phyloP scores from a whole-genome alignment of 23 tunicate species.

The Corella eumyota region DNA sequence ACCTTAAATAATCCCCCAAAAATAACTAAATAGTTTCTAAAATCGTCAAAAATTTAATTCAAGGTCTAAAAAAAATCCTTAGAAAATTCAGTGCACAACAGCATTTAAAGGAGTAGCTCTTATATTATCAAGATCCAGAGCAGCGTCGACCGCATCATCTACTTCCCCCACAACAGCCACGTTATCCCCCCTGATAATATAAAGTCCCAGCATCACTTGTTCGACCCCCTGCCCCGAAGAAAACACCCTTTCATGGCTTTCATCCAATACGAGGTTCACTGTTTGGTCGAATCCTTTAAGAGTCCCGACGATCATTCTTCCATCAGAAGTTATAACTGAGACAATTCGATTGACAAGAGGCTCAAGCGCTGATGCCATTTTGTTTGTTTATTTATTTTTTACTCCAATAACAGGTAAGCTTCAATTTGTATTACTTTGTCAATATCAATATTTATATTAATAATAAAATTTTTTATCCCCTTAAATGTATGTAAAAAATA shows the following conservation, averaged over 20 bases:
- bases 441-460: too few relatives aligned
- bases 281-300: slow-evolving; percentile 96
- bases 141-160: slow-evolving; percentile 81
- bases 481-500: too few relatives aligned
- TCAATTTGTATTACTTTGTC: too few relatives aligned
- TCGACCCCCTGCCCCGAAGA: slow-evolving; percentile 91
- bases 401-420: too few relatives aligned
- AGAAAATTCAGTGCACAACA: slow-evolving; percentile 48
- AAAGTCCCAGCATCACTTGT: slow-evolving; percentile 86
- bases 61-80: too few relatives aligned
- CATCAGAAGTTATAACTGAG: slow-evolving; percentile 82
- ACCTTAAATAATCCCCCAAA: too few relatives aligned
- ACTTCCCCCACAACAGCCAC: slow-evolving; percentile 94
- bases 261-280: slow-evolving; percentile 74
- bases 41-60: too few relatives aligned
- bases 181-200: slow-evolving; percentile 91
- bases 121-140: slow-evolving; percentile 78
- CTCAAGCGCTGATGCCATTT: slow-evolving; percentile 67
- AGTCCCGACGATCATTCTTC: slow-evolving; percentile 87
- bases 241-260: slow-evolving; percentile 94
- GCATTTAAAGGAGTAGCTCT: slow-evolving; percentile 88
- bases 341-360: slow-evolving; percentile 64
- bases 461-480: too few relatives aligned
- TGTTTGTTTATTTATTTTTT: background rate
- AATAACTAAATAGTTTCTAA: too few relatives aligned